Evolutionary conservation across 2,113 vertebrate species (phyloP).

Genomic region (Chaenogobius annularis): DNA sequence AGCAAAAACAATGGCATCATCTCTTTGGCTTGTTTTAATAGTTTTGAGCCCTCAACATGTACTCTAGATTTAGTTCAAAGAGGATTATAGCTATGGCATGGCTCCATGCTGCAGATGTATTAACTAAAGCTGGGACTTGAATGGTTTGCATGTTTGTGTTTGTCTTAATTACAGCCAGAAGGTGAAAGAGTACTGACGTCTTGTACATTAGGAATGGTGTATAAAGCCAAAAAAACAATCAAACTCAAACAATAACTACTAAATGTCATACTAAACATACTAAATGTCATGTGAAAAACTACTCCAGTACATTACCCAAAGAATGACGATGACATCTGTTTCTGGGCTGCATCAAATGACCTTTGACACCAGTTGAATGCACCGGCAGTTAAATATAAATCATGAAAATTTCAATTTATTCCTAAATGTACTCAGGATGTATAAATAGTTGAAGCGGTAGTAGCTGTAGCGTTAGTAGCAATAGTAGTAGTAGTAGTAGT

Average conservation of each 20-base stretch:
- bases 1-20: slow-evolving; percentile 58
- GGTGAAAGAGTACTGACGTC: background rate
- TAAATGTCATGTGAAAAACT: too few species aligned
- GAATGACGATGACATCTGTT: background rate
- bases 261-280: too few species aligned
- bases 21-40: slow-evolving; percentile 39
- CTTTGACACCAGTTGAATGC: background rate
- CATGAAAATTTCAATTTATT: too few species aligned
- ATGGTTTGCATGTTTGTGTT: slow-evolving; percentile 18
- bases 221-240: background rate
- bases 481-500: background rate
- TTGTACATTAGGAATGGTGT: background rate
- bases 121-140: slow-evolving; percentile 21
- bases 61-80: slow-evolving; percentile 56
- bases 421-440: too few species aligned
- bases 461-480: too few species aligned
- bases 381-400: too few species aligned
- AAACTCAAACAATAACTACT: too few species aligned
- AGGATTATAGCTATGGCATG: slow-evolving; percentile 67
- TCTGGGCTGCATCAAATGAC: background rate
- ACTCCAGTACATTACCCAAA: background rate
- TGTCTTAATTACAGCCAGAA: background rate
- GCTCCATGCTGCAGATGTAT: slow-evolving; percentile 34
- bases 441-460: too few species aligned
- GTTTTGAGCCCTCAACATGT: slow-evolving; percentile 45